These are phyloP conservation scores for Dermatemys mawii DNA, from an alignment of 2,113 vertebrate species.

Conservation along the genomic window DNA sequence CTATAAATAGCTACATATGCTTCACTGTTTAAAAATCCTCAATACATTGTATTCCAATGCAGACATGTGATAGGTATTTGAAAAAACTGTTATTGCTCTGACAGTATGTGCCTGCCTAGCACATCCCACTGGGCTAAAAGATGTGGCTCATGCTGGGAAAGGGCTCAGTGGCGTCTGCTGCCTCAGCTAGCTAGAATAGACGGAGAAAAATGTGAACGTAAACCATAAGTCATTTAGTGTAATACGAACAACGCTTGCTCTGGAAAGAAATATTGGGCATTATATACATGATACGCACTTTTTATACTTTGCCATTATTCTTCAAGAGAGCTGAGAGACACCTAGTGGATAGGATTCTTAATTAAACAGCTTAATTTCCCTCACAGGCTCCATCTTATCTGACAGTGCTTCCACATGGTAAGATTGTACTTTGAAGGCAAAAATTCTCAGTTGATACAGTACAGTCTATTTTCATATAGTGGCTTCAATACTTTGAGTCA, in stretches of 20 bases:
- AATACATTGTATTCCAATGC: neutral
- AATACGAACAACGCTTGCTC: neutral
- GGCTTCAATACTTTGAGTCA: conserved; percentile 35
- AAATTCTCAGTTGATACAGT: conserved; percentile 25
- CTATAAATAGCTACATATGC: neutral
- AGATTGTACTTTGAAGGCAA: conserved; percentile 12
- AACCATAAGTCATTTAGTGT: neutral
- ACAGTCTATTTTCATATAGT: neutral
- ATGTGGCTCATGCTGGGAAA: neutral
- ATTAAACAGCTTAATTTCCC: neutral
- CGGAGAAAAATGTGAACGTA: neutral
- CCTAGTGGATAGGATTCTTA: neutral
- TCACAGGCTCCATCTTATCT: neutral
- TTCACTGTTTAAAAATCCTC: neutral
- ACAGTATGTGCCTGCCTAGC: neutral
- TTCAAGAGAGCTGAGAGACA: neutral
- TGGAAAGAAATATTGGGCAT: neutral
- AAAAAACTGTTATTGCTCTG: neutral
- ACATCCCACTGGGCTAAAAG: neutral
- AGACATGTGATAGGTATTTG: neutral
- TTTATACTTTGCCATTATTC: neutral
- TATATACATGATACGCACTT: neutral
- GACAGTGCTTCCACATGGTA: neutral
- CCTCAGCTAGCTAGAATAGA: neutral
- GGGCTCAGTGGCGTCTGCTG: neutral